phyloP scores from a whole-genome alignment of 2,888 invertebrate species.

The Dioctria linearis region DNA sequence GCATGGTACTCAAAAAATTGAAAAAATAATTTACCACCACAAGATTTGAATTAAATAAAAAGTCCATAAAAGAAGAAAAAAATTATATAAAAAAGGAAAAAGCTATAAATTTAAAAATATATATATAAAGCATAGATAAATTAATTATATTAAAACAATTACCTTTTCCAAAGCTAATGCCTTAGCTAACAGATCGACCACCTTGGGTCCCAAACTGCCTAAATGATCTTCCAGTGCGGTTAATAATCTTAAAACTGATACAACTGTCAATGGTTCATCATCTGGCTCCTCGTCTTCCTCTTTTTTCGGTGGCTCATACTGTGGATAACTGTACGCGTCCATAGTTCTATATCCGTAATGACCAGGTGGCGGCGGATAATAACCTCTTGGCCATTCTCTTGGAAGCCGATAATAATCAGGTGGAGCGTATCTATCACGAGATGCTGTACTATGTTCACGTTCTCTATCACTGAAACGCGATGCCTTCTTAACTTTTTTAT shows the following conservation, averaged over 20 bases:
- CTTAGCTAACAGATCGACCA: slow-evolving; percentile 82
- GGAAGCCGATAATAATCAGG: slow-evolving; percentile 15
- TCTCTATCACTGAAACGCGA: slow-evolving; percentile 14
- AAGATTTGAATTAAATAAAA: no score
- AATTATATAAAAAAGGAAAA: no score
- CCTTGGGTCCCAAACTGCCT: slow-evolving; percentile 87
- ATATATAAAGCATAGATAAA: no score
- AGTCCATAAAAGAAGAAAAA: no score
- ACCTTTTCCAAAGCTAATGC: slow-evolving; percentile 84
- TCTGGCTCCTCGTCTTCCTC: slow-evolving; percentile 70
- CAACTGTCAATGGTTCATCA: slow-evolving; percentile 74
- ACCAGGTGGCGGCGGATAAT: slow-evolving; percentile 52
- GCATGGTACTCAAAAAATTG: no score
- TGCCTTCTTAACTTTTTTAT: slow-evolving; percentile 53
- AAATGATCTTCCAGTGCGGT: slow-evolving; percentile 87
- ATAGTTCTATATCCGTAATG: slow-evolving; percentile 65
- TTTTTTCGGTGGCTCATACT: slow-evolving; percentile 65
- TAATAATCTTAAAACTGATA: slow-evolving; percentile 80
- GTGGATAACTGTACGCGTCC: slow-evolving; percentile 67
- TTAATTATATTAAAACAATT: slow-evolving; percentile 10
- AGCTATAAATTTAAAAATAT: no score
- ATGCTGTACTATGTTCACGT: slow-evolving; percentile 46
- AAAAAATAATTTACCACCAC: no score
- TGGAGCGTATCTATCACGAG: slow-evolving; percentile 30
- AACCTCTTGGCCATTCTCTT: slow-evolving; percentile 27